Base-by-base conservation (phyloP, 2,797 vertebrate species). In the Dermochelys coriacea region DNA sequence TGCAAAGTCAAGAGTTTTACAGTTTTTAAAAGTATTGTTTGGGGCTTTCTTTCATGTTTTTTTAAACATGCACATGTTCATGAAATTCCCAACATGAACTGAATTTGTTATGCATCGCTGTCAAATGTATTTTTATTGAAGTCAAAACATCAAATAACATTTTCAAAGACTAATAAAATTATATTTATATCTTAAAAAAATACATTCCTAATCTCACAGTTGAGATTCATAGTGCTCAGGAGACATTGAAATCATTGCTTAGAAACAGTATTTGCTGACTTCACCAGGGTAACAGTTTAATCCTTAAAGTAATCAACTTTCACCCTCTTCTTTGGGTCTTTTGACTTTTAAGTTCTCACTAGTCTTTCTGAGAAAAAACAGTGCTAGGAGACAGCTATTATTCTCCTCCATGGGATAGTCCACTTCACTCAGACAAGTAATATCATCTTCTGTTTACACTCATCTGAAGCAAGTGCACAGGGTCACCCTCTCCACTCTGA, bases 291-390 rank as follows among this genome's bases (percentile, higher is more conserved):
- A 98, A 98, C 98, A 97, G 97, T 96, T 97, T 98, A 98, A 98
- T 98, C 98, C 97, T 97, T 97, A 98, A 98, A 98, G 98, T 97
- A 98, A 98, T 98, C 98, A 97, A 98, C 97, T 98, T 98, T 98
- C 97, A 96, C 97, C 88, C 93, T 97, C 84, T 95, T 98, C 96
- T 97, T 88, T 95, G 95, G 92, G 95, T 97, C 97, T 96, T 97
- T 97, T 8, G 82, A 96, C 96, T 98, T 98, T 98, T 96, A 98
- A 98, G 97, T 98, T 96, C 93, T 97, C 95, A 47, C 97, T 97
- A 82, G 90, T 92, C 96, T 97, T 98, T 98, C 97, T 94, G 97
- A 96, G 96, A 97, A 98, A 88, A 95, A 97, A 97, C 84, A 98
- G 96, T 97, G 97, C 96, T 96, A 95, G 96, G 98, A 97, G 97